Base-by-base conservation (phyloP, 2,888 invertebrate species). In the Cantharis rufa region DNA sequence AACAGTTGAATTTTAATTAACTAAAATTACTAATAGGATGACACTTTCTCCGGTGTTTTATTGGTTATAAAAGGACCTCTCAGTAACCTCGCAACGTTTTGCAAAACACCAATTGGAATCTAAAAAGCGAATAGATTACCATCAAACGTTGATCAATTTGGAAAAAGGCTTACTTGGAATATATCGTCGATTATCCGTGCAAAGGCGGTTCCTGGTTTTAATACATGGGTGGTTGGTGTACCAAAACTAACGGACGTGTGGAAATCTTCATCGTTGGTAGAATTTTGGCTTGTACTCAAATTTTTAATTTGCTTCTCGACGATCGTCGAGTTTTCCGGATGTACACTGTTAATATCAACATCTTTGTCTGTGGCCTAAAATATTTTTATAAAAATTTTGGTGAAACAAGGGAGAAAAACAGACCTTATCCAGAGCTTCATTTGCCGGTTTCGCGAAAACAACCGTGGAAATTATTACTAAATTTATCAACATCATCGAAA, bases 91-190 rank as follows among this genome's bases (percentile, higher is more conserved):
- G 87, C 86, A 18, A 87, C 87, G n/a, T 85, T 86, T 76, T 87
- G 87, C 10, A 87, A 81, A 9, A 87, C 87, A 21, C 83, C 85
- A 15, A 87, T 87, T 5, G 87, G 87, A 82, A 87, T 87, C 87
- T 87, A 81, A 86, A 86, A 74, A 75, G 71, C 70, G 68, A 70
- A 72, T 0, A 15, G 13, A 18, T 74, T 48, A 62, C 28, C 9
- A 18, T 7, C n/a, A n/a, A n/a, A 32, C n/a, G 27, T 3, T 71
- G 28, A 66, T 10, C 16, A 69, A 13, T 24, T 21, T 69, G 9
- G 10, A 10, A 3, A 21, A 61, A 15, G 32, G 63, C 15, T 82
- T 82, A 87, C 87, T 80, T 87, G 86, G 71, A 87, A 87, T 71
- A 87, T 86, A 70, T 87, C 87, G 77, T 87, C 87, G 62, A 87